phyloP scores from a whole-genome alignment of 2,797 vertebrate genomes.

The Darevskia mixta region DNA sequence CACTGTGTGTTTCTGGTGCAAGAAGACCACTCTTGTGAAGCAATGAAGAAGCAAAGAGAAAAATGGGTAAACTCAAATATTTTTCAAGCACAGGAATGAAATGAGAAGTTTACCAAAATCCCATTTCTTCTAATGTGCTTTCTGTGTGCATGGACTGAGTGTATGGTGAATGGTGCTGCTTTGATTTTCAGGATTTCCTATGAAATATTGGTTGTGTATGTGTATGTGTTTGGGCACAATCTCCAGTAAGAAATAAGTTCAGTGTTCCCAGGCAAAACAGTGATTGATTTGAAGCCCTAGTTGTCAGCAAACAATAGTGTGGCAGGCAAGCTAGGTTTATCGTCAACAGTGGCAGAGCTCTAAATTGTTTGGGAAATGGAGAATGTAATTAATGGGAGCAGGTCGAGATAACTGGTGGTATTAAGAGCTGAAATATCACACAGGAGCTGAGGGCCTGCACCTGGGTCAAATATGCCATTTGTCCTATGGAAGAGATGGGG shows the following conservation, averaged over 20 bases:
- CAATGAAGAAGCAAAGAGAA: neutral
- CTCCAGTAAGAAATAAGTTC: neutral
- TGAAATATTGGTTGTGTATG: neutral
- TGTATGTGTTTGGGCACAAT: neutral
- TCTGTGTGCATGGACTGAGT: neutral
- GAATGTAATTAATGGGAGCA: neutral
- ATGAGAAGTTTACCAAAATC: no score
- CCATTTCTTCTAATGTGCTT: neutral
- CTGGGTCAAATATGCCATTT: neutral
- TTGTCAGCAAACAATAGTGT: neutral
- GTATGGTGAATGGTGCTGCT: neutral
- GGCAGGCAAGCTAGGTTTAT: neutral
- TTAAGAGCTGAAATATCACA: neutral
- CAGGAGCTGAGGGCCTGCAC: neutral
- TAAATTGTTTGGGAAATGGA: neutral
- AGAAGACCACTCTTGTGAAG: no score
- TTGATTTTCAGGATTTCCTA: neutral
- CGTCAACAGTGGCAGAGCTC: neutral
- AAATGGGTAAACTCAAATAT: neutral
- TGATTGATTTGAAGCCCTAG: neutral
- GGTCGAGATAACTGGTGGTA: neutral
- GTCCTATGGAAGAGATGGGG: neutral
- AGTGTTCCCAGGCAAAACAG: neutral
- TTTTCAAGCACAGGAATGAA: neutral
- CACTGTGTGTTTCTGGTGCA: neutral